Conservation (phyloP, 2,113 vertebrate species). For the Burhinus bistriatus region DNA sequence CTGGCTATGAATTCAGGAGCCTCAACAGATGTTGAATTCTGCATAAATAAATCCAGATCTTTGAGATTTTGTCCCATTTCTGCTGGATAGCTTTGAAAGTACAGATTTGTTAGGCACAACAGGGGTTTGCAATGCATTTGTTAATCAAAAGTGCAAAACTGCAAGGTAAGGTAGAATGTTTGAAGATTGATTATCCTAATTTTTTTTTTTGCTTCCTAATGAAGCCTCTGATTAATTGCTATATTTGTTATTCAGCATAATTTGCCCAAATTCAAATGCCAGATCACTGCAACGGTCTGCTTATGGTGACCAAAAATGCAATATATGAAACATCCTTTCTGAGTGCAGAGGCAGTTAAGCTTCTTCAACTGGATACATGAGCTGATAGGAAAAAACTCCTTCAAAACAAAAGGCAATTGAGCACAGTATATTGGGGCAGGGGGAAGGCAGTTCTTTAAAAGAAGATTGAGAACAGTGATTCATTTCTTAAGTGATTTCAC, state of each 20-base stretch:
- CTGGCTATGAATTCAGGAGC: not conserved
- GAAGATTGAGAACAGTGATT: not conserved
- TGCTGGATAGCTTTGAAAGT: not conserved
- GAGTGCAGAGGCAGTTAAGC: not conserved
- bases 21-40: not conserved
- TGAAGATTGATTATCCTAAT: slow-evolving; percentile 37
- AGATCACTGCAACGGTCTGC: not conserved
- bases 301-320: not conserved
- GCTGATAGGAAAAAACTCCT: not conserved
- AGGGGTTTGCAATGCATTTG: not conserved
- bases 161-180: slow-evolving; percentile 10
- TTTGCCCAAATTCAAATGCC: slow-evolving; percentile 20
- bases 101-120: not conserved
- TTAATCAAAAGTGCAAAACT: slow-evolving; percentile 35
- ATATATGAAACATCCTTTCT: not conserved
- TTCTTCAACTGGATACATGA: not conserved
- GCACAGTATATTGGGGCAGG: not conserved
- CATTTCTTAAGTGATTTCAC: not conserved
- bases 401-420: not conserved
- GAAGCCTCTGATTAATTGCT: slow-evolving; percentile 44
- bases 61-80: not conserved
- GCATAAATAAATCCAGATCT: not conserved
- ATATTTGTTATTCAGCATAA: slow-evolving; percentile 30
- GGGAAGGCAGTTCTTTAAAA: not conserved
- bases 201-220: slow-evolving; percentile 25